Evolutionary conservation across 2,113 vertebrate genomes (phyloP), one percentile per base, ranked within the genome.

Genomic region (Prionailurus viverrinus): DNA sequence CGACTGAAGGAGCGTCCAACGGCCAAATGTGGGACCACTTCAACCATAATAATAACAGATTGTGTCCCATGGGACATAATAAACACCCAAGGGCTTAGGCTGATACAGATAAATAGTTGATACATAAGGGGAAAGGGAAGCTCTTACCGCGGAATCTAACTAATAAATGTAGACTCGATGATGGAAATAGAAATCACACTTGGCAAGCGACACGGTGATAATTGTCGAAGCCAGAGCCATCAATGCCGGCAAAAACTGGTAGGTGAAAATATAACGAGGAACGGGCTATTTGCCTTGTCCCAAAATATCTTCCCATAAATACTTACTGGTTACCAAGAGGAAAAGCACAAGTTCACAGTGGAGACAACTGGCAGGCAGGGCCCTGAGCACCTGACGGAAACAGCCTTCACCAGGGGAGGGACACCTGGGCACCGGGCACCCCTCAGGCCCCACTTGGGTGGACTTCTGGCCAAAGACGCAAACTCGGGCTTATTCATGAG

Each of bases 11-110:
- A 55, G 16, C 2, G 2, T 6, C 19, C 36, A 7, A 5, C 0
- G 21, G 29, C 45, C 66, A 66, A 8, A 18, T 48, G 45, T 4
- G 23, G 36, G 25, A n/a, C 45, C 9, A 3, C 1, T 5, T 19
- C n/a, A 8, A 4, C 36, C 36, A 1, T 2, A 7, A 7, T 0
- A 21, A 45, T 23, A 45, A 12, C 14, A 19, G 4, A 25, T 4
- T 5, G 0, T 18, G 25, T 25, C 14, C 83, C 41, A 4, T 2
- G 13, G 9, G 33, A 33, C 12, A 51, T 9, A 36, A 23, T 16
- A 11, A 48, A 10, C 48, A 16, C 5, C 21, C 15, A 23, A 9
- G 58, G 51, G 36, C 84, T 68, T 33, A 25, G 41, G 8, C 55
- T 18, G 48, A 33, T 3, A 21, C 9, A 21, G 13, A 79, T 10